Base-by-base conservation (phyloP, 1,140 invertebrate species). In the Drosophila sp. region DNA sequence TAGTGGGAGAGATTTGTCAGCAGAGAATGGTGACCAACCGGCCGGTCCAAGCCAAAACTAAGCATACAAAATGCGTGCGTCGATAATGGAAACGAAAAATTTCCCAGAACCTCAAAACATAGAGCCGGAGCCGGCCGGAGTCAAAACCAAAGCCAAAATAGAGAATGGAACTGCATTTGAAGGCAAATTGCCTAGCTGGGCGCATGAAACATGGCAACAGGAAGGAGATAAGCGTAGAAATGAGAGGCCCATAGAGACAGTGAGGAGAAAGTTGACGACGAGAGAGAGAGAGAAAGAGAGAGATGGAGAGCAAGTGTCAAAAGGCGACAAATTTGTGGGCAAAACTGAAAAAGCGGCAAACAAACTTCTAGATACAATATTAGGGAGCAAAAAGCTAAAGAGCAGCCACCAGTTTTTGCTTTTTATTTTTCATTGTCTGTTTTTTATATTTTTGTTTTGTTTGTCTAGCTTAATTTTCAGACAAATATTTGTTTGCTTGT, bases 391-490 rank as follows among this genome's bases (percentile, higher is more conserved):
- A 32, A 61, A 38, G 25, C 38, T 63, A 75, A 60, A 75, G 72
- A 75, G 75, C 74, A 72, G 72, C 56, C 72, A 75, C 57, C 50
- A 27, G 33, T n/a, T 2, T 47, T 47, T 47, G 17, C 17, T 25
- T 23, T 17, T 25, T 7, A 23, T 47, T 2, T 47, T 47, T 44
- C 41, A 44, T 44, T 44, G 41, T 44, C 41, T 44, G 0, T 47
- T 0, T 8, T 25, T 47, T 17, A 1, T 35, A 7, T 35, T 47
- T 70, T 71, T 72, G 56, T 76, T 77, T 87, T 76, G 47, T 76
- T 73, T 87, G 68, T 50, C 66, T 35, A 61, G 50, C 72, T 82
- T 86, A 82, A 86, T 86, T 86, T 86, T 58, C 66, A 44, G 44
- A 50, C 83, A 86, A 82, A 87, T 87, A 86, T 87, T 82, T 79